These are phyloP conservation scores for Naso thynnoides DNA, from an alignment of 2,797 vertebrate species.

Conservation along the genomic window DNA sequence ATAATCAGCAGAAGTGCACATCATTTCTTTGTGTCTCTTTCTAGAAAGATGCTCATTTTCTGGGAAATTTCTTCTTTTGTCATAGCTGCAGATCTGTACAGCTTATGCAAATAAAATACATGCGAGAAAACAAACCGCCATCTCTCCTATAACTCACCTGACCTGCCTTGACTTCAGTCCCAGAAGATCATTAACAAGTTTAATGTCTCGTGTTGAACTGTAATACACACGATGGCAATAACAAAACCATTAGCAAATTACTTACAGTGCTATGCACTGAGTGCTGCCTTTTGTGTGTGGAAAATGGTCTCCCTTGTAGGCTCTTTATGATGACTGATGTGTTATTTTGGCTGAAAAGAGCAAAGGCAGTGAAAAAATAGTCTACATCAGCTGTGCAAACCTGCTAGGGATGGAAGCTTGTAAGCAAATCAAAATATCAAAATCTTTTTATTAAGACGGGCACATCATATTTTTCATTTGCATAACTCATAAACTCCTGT, in stretches of 20 bases:
- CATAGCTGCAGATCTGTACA: constrained; percentile 23
- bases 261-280: constrained; percentile 47
- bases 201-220: constrained; percentile 51
- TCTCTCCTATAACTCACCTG: constrained; percentile 35
- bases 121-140: constrained; percentile 4
- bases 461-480: not conserved
- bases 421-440: constrained; percentile 12
- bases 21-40: constrained; percentile 8
- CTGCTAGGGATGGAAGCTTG: constrained; percentile 22
- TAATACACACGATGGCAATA: constrained; percentile 53
- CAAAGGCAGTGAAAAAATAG: constrained; percentile 41
- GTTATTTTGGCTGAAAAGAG: constrained; percentile 56
- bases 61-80: constrained; percentile 6
- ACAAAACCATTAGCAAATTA: constrained; percentile 70
- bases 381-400: constrained; percentile 21
- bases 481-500: not conserved
- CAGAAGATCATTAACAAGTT: constrained; percentile 48
- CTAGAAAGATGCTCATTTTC: constrained; percentile 10
- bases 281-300: constrained; percentile 51
- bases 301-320: constrained; percentile 63
- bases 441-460: not conserved
- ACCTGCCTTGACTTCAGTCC: constrained; percentile 28
- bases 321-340: constrained; percentile 64
- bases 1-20: not conserved
- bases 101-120: constrained; percentile 1